Base-by-base conservation (phyloP, 2,797 vertebrate species). In the Rousettus madagascariensis region DNA sequence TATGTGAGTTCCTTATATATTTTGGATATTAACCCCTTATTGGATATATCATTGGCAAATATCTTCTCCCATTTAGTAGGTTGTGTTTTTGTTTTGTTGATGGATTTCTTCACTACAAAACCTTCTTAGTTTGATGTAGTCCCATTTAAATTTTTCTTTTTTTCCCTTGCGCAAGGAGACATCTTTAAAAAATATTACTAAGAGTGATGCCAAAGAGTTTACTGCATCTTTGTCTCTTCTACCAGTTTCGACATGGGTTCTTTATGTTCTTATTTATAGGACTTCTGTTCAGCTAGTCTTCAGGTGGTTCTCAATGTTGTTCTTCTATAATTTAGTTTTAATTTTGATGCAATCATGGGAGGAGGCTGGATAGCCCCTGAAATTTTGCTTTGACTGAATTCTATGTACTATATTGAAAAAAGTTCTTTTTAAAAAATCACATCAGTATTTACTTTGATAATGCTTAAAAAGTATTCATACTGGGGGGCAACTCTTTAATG, bases 361-460 rank as follows among this genome's bases (percentile, higher is more conserved):
- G 71, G 30, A 51, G 26, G 43, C 3, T 94, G 51, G n/a, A 66
- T 59, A 86, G 59, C 46, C 83, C 30, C 59, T 68, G 38, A 65
- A 86, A 36, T 71, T 83, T 41, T 86, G 51, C 28, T 93, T 49
- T 86, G 36, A 43, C 79, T 69, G 38, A 82, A 85, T 92, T 91
- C 49, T 77, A 9, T 53, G n/a, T 89, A 65, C 46, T 57, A 55
- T 71, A 53, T 79, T 89, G 26, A 69, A 94, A 78, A 63, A 77
- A 86, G 82, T 92, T 61, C 22, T 63, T 17, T 90, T 49, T 71
- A 55, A 83, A 71, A 71, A 80, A 61, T 82, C 24, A 43, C 6
- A 33, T 72, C 15, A 72, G 10, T 86, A 46, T 86, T 96, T 92
- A 92, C 49, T 80, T 79, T 43, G 26, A 36, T 86, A 53, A 92